These are phyloP conservation scores for Eucera pruinosa DNA, from an alignment of 2,888 invertebrate species.

Conservation along the genomic window DNA sequence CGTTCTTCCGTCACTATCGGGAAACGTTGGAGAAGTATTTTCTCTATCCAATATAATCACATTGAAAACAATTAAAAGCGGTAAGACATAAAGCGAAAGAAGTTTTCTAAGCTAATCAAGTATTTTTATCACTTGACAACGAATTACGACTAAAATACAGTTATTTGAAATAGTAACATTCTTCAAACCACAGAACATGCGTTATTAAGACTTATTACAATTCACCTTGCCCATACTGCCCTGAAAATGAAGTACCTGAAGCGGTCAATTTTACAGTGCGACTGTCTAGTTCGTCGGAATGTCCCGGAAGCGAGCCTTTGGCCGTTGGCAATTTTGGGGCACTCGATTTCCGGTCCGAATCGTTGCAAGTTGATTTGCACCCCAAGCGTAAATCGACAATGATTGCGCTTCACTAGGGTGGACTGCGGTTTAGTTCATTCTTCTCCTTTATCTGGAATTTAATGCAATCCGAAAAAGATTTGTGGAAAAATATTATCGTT, in stretches of 20 bases:
- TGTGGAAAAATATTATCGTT: not conserved
- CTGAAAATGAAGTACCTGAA: slow-evolving; percentile 3
- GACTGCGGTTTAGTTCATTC: not conserved
- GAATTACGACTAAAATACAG: too few species aligned
- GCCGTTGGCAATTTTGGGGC: slow-evolving; percentile 47
- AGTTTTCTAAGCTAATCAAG: too few species aligned
- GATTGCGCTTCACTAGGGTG: slow-evolving; percentile 25
- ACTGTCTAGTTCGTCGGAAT: not conserved
- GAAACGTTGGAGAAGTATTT: too few species aligned
- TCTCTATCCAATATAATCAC: too few species aligned
- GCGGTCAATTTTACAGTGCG: slow-evolving; percentile 3
- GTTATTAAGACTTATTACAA: not conserved
- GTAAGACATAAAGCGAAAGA: too few species aligned
- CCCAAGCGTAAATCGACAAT: slow-evolving; percentile 37
- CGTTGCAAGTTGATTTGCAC: slow-evolving; percentile 40
- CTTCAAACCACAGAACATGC: too few species aligned
- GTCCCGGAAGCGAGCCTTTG: slow-evolving; percentile 49
- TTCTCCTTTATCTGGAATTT: not conserved
- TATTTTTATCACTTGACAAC: too few species aligned
- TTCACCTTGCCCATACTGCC: not conserved
- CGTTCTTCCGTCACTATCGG: too few species aligned
- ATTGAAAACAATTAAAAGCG: too few species aligned
- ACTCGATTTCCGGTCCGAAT: slow-evolving; percentile 57
- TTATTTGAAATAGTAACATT: too few species aligned
- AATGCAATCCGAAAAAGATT: not conserved